Percentiles rank a stretch among this genome's conserved stretches.
phyloP scores from a whole-genome alignment of 2,113 vertebrate genomes.

The Semnornis frantzii region DNA sequence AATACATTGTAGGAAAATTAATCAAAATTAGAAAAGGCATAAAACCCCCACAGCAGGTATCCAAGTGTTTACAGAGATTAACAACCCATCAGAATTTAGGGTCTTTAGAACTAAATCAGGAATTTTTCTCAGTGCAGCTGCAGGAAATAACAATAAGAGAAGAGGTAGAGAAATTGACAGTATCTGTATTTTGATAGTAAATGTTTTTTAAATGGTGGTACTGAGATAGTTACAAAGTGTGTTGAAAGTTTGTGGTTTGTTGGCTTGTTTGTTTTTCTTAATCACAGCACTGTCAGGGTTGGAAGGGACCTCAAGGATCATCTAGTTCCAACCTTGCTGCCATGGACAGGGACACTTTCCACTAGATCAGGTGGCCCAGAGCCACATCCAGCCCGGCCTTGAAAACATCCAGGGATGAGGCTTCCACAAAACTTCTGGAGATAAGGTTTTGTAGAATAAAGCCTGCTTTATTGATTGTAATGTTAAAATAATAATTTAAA shows the following conservation, averaged over 20 bases:
- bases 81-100: background rate
- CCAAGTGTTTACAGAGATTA: background rate
- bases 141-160: background rate
- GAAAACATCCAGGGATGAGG: too few species aligned
- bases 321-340: too few species aligned
- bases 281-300: too few species aligned
- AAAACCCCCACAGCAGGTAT: background rate
- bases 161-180: background rate
- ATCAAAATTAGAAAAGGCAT: background rate
- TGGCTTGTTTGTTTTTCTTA: background rate
- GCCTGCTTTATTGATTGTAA: background rate
- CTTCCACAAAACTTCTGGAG: too few species aligned
- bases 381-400: too few species aligned
- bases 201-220: rapidly evolving
- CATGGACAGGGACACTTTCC: too few species aligned
- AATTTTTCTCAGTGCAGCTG: background rate
- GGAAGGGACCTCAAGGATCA: too few species aligned
- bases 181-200: background rate
- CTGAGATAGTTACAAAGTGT: background rate
- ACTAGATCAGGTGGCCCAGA: too few species aligned
- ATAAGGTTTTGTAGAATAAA: background rate
- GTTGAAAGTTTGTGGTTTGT: too few species aligned
- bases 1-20: background rate
- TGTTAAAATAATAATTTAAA: background rate
- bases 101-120: background rate